A percentile compares a stretch with the other conserved stretches of the same genome.
These are phyloP conservation scores for Meloidogyne exigua DNA, from an alignment of 1,140 invertebrate genomes.

Conservation along the genomic window DNA sequence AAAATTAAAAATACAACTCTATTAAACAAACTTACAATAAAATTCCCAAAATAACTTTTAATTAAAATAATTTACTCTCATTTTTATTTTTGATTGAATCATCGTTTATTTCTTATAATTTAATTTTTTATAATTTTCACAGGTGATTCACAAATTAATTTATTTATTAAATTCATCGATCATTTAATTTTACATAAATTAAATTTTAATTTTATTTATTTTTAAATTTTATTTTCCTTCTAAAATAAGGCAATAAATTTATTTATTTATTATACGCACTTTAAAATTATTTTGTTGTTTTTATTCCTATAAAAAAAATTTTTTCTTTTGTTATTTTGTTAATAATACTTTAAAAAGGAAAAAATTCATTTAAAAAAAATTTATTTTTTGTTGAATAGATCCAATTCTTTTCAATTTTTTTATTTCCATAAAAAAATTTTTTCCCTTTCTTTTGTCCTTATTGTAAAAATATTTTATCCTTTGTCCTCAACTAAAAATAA, in stretches of 20 bases:
- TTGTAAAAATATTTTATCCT: not conserved
- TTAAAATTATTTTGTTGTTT: not conserved
- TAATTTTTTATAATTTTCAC: no score
- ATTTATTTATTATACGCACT: not conserved
- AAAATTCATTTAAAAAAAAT: not conserved
- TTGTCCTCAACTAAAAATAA: not conserved
- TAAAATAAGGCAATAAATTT: not conserved
- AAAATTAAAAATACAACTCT: no score
- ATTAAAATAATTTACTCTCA: no score
- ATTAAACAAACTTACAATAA: no score
- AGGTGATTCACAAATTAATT: no score
- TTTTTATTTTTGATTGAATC: no score
- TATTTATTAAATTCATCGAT: no score
- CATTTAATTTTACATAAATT: no score
- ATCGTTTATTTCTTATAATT: no score
- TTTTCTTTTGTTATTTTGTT: slow-evolving; percentile 5
- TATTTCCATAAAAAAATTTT: slow-evolving; percentile 1
- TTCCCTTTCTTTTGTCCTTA: slow-evolving; percentile 1
- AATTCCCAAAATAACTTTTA: no score
- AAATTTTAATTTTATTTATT: not conserved
- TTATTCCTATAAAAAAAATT: not conserved
- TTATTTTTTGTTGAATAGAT: not conserved
- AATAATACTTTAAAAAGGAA: slow-evolving; percentile 3
- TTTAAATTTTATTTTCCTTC: not conserved
- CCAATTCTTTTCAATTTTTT: slow-evolving; percentile 2